Evolutionary conservation across 2,888 invertebrate species (phyloP).

Genomic region (Scaptomyza parva): DNA sequence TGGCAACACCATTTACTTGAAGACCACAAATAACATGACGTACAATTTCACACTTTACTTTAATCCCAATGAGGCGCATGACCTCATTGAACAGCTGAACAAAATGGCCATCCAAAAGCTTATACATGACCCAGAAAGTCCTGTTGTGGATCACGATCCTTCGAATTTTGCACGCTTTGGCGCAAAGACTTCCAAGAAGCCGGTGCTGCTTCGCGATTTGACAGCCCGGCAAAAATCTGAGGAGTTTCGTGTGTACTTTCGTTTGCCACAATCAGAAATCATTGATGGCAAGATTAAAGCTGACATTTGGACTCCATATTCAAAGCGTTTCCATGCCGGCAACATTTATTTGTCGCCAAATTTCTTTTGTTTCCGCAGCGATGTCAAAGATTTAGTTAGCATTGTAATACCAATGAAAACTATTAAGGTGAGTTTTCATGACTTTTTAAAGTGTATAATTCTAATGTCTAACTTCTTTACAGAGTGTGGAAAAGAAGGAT

Average conservation of each 20-base stretch:
- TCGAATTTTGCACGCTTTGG: slow-evolving; percentile 91
- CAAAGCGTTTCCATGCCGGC: slow-evolving; percentile 95
- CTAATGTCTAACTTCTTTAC: neutral
- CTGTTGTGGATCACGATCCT: slow-evolving; percentile 94
- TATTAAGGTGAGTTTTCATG: slow-evolving; percentile 86
- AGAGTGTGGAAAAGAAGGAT: slow-evolving; percentile 84
- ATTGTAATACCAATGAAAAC: slow-evolving; percentile 95
- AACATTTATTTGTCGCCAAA: slow-evolving; percentile 96
- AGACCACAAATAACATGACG: slow-evolving; percentile 92
- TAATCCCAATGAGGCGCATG: slow-evolving; percentile 94
- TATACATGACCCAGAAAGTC: slow-evolving; percentile 93
- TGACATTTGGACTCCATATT: slow-evolving; percentile 96
- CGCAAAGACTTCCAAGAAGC: slow-evolving; percentile 95
- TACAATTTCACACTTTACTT: slow-evolving; percentile 97
- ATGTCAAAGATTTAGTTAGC: slow-evolving; percentile 92
- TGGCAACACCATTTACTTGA: slow-evolving; percentile 92
- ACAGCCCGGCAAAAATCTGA: slow-evolving; percentile 98
- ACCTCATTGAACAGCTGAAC: slow-evolving; percentile 96
- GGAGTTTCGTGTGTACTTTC: slow-evolving; percentile 92
- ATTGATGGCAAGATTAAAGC: slow-evolving; percentile 95
- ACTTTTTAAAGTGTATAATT: neutral
- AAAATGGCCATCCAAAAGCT: slow-evolving; percentile 98
- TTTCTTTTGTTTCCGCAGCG: slow-evolving; percentile 98
- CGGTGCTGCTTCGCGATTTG: slow-evolving; percentile 96
- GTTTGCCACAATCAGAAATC: slow-evolving; percentile 95